These are phyloP conservation scores for Pipistrellus kuhlii DNA, from an alignment of 2,797 vertebrate genomes.

Conservation along the genomic window DNA sequence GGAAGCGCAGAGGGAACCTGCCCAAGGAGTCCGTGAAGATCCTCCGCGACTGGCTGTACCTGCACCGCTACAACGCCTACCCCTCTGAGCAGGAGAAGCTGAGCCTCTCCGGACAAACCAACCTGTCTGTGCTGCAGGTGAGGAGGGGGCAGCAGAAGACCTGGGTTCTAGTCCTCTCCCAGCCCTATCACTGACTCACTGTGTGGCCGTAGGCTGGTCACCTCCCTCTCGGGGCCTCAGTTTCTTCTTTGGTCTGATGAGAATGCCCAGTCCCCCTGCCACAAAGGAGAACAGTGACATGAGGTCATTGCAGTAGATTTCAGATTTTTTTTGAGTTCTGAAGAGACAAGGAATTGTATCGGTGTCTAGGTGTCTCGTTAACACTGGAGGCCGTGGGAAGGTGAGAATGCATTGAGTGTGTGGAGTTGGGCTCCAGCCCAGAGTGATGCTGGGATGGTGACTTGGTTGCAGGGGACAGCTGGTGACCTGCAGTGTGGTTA, in stretches of 20 bases:
- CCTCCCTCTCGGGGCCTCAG: background rate
- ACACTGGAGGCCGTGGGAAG: background rate
- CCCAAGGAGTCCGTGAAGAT: conserved; percentile 97
- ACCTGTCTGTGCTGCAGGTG: conserved; percentile 97
- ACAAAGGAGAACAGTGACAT: background rate
- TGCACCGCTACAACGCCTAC: conserved; percentile 97
- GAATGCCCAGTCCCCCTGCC: background rate
- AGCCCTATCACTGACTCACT: background rate
- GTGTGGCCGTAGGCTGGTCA: background rate
- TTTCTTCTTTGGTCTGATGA: background rate
- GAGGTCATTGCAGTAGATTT: background rate
- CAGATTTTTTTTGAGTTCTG: background rate
- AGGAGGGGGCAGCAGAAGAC: background rate
- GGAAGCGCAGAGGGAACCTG: conserved; percentile 96
- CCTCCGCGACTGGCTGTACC: conserved; percentile 96
- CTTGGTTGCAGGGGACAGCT: background rate
- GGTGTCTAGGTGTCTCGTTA: background rate
- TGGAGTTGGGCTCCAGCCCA: background rate
- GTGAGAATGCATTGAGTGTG: background rate
- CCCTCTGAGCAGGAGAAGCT: conserved; percentile 98
- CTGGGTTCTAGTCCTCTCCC: background rate
- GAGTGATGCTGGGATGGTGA: background rate
- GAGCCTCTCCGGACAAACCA: conserved; percentile 93
- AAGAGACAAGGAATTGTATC: background rate
- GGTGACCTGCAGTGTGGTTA: background rate